phyloP scores from a whole-genome alignment of 1,140 invertebrate species.

The Eueides isabella region DNA sequence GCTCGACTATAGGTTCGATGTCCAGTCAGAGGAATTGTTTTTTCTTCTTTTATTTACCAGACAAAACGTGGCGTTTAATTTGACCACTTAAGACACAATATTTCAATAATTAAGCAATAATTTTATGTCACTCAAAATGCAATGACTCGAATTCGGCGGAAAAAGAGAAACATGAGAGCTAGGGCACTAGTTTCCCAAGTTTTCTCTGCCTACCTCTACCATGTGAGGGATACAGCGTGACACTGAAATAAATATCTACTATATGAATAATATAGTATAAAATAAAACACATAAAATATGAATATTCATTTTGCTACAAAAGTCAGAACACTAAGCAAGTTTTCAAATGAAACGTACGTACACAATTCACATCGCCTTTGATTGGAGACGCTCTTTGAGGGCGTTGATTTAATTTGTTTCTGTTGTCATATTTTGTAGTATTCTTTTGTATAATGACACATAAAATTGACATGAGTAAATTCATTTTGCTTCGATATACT shows the following conservation, averaged over 20 bases:
- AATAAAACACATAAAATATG: too few relatives aligned
- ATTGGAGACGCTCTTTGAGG: constrained; percentile 14
- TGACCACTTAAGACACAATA: too few relatives aligned
- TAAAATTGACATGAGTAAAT: neutral
- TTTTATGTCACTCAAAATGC: too few relatives aligned
- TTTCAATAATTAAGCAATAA: too few relatives aligned
- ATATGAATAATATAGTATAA: too few relatives aligned
- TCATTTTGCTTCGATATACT: neutral
- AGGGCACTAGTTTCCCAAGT: too few relatives aligned
- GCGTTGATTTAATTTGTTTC: constrained; percentile 13
- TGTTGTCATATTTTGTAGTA: neutral
- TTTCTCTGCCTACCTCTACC: too few relatives aligned
- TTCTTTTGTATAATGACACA: neutral
- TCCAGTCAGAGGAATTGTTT: neutral
- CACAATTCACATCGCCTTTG: neutral
- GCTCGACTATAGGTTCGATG: neutral
- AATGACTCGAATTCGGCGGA: too few relatives aligned
- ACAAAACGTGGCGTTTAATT: too few relatives aligned
- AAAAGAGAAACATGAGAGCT: too few relatives aligned
- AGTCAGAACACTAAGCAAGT: neutral
- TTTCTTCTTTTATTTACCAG: neutral
- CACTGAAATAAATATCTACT: too few relatives aligned
- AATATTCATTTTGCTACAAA: neutral
- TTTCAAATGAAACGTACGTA: neutral
- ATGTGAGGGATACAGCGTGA: too few relatives aligned